Evolutionary conservation across 1,140 invertebrate genomes (phyloP).

Genomic region (Acromyrmex echinatior): DNA sequence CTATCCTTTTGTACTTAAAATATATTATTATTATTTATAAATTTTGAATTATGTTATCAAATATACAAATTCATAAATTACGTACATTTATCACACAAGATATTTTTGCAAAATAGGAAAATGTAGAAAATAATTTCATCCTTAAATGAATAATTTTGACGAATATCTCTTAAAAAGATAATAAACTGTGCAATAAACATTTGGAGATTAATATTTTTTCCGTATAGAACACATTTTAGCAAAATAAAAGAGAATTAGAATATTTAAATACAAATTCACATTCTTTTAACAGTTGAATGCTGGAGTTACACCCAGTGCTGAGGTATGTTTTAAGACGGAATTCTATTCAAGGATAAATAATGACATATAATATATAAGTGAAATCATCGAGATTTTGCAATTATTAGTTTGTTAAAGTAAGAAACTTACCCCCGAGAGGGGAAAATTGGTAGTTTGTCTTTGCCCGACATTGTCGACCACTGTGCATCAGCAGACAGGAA

Average conservation of each 20-base stretch:
- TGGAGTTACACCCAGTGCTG: constrained; percentile 83
- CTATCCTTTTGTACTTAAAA: neutral
- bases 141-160: neutral
- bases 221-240: neutral
- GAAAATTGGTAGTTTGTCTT: constrained; percentile 98
- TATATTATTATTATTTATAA: neutral
- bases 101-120: constrained; percentile 2
- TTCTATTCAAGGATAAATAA: constrained; percentile 32
- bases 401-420: constrained; percentile 6
- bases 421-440: constrained; percentile 98
- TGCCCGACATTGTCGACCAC: constrained; percentile 94
- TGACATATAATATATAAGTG: constrained; percentile 32
- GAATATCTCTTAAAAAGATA: neutral
- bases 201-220: constrained; percentile 2
- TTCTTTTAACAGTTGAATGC: constrained; percentile 53
- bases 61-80: neutral
- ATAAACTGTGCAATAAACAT: neutral
- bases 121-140: neutral
- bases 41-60: neutral
- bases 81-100: neutral
- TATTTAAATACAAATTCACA: neutral
- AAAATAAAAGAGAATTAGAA: neutral
- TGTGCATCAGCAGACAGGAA: constrained; percentile 80
- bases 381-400: neutral
- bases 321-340: neutral